Evolutionary conservation across 2,888 invertebrate genomes (phyloP), one percentile per base, ranked within the genome.

Genomic region (Temnothorax ravouxi): DNA sequence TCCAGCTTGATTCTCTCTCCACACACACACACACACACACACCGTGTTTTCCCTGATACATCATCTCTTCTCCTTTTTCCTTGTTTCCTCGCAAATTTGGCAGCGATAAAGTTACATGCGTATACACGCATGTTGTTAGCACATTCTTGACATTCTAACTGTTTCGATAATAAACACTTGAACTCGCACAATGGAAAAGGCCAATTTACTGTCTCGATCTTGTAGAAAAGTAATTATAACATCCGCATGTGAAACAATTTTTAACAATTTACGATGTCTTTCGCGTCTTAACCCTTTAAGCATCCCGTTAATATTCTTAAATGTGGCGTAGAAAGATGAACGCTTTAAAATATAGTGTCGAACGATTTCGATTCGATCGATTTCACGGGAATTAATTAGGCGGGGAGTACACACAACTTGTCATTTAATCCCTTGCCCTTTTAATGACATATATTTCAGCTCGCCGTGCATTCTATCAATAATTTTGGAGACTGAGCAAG

Each of bases 121-220:
- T 47, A 34, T 47, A 34, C 71, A n/a, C 47, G 18, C 44, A 54
- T 56, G 21, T 77, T 77, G 54, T 71, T 79, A 80, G 59, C 59
- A 80, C 56, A 29, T 29, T 29, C 29, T 29, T 29, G 29, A 29
- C 29, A 29, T 29, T 47, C n/a, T 59, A 25, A 80, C 25, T 59
- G 4, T 79, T 34, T 80, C 47, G 29, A 67, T 71, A 59, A 80
- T 80, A 80, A 59, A 80, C 21, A 71, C 18, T 38, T 44, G 13
- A 59, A 34, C 29, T 59, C n/a, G 59, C 59, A 71, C 44, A 59
- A 69, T 13, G 21, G 54, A 54, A 56, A 13, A 44, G 4, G 8
- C 15, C 47, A 56, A 34, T 80, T 80, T 47, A 59, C 15, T 38
- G 29, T 77, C 25, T 69, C 1, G 18, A 41, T 67, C 52, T 77